Conservation (phyloP, 92 coral and sea anemone species). For the Bergia puertoricense region DNA sequence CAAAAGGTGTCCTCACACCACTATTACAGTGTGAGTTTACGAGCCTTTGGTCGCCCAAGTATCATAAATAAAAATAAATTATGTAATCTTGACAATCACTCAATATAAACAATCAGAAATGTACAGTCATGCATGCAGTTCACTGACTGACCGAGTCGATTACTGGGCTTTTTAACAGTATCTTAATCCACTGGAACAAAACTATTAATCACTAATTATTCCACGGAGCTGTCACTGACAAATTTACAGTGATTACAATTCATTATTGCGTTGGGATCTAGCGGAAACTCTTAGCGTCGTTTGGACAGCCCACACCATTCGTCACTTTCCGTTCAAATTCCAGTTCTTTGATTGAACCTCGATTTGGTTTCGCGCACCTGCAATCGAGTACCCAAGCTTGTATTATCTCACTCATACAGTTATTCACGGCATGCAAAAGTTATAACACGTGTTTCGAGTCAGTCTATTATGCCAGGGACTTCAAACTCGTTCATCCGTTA, state of each 20-base stretch:
- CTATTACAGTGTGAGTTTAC: not conserved
- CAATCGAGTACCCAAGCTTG: not conserved
- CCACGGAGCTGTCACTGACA: not conserved
- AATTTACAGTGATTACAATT: constrained; percentile 1
- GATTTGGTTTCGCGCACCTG: constrained; percentile 19
- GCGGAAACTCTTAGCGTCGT: not conserved
- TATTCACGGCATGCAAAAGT: constrained; percentile 2
- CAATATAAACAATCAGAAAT: not conserved
- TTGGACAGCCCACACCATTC: not conserved
- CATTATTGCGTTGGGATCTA: not conserved
- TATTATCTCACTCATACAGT: not conserved
- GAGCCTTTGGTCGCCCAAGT: not conserved
- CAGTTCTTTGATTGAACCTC: not conserved
- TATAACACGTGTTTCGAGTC: constrained; percentile 12
- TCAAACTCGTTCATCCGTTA: constrained; percentile 28
- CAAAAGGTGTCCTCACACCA: constrained; percentile 2
- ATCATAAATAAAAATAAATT: constrained; percentile 24
- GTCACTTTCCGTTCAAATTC: not conserved
- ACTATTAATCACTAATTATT: not conserved
- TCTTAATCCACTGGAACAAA: constrained; percentile 3
- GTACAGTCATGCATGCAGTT: not conserved
- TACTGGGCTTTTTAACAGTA: not conserved
- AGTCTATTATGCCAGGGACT: constrained; percentile 10
- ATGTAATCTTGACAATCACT: not conserved
- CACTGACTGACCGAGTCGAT: not conserved